Base-by-base conservation (phyloP, 1,140 invertebrate genomes). In the Hycleus phaleratus region DNA sequence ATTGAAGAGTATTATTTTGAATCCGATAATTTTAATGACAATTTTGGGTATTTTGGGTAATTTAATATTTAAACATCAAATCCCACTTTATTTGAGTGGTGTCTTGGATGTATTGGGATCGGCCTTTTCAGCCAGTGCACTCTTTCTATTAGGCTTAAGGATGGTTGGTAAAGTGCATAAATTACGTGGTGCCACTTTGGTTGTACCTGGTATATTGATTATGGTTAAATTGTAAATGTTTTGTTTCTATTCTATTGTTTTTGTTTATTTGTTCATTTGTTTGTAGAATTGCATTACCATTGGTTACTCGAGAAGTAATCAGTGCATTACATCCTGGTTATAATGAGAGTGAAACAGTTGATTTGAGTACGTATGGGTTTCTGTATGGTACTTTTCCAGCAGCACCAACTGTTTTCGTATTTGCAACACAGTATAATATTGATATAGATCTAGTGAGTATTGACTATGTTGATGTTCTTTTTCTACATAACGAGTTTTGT, bases 351-450 rank as follows among this genome's bases (percentile, higher is more conserved):
- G 86, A 90, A 58, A 93, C 88, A 1, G 75, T 81, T 18, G 86
- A 91, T 60, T 78, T 93, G 26, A 91, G 90, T 63, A 95, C 91
- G 48, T 97, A 92, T 75, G 94, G 90, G 0, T 98, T 97, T 77
- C 79, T 98, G 0, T 98, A 98, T 74, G 95, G 95, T 49, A 97
- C 93, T 1, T 91, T 97, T 73, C 95, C 95, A 1, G 87, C 93
- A 38, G 94, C 95, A 26, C 95, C 95, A 0, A 91, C 91, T 42
- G 88, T 95, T 4, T 97, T 96, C 75, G 90, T 98, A 5, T 95
- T 95, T 75, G 92, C 94, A 2, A 84, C 88, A 39, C 84, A 92
- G 54, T 97, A 95, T 72, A 83, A 86, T 61, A 68, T 94, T 8
- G 91, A 90, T 71, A 81, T 90, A 61, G 91, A 96, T 76, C 77